Evolutionary conservation across 2,888 invertebrate genomes (phyloP).

Genomic region (Ethmia dodecea): DNA sequence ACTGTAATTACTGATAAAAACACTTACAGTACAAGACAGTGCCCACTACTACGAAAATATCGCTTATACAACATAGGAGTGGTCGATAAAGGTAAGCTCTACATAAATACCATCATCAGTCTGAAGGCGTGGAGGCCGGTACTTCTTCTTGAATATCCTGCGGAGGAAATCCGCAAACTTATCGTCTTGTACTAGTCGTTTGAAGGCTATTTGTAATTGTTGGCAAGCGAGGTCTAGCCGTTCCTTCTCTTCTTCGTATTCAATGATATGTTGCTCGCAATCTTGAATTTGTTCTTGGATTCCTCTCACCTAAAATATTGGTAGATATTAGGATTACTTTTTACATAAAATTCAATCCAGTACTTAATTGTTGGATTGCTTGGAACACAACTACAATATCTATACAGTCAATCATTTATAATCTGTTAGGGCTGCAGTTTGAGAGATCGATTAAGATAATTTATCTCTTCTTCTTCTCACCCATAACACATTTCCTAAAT

Average conservation of each 20-base stretch:
- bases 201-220: slow-evolving; percentile 73
- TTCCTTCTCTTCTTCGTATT: slow-evolving; percentile 52
- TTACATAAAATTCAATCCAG: background rate
- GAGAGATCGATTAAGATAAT: too few relatives aligned
- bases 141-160: slow-evolving; percentile 90
- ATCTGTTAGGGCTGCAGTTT: too few relatives aligned
- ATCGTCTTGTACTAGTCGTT: slow-evolving; percentile 79
- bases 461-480: too few relatives aligned
- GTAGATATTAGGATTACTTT: background rate
- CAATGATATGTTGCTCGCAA: slow-evolving; percentile 72
- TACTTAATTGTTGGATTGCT: background rate
- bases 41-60: too few relatives aligned
- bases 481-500: too few relatives aligned
- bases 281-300: slow-evolving; percentile 69
- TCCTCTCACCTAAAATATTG: slow-evolving; percentile 59
- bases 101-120: slow-evolving; percentile 57
- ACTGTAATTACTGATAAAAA: too few relatives aligned
- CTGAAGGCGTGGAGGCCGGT: slow-evolving; percentile 80
- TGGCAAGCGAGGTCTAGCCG: slow-evolving; percentile 38
- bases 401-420: too few relatives aligned
- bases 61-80: too few relatives aligned
- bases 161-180: slow-evolving; percentile 88
- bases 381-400: too few relatives aligned
- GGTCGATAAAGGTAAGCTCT: too few relatives aligned
- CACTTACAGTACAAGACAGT: too few relatives aligned